phyloP scores from a whole-genome alignment of 2,113 vertebrate species.

The Psophia crepitans region DNA sequence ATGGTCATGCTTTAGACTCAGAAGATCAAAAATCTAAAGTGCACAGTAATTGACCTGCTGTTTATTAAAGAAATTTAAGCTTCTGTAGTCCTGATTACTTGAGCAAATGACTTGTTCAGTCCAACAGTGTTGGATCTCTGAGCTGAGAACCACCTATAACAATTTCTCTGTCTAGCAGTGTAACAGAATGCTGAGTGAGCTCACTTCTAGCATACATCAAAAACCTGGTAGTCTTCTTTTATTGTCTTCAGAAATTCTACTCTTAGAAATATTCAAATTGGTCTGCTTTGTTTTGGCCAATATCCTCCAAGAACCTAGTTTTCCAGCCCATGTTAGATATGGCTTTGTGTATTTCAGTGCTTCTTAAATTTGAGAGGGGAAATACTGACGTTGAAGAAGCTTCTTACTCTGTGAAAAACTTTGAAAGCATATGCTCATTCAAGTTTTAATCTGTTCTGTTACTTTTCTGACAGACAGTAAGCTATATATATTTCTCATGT shows the following conservation, averaged over 20 bases:
- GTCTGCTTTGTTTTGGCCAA: not conserved
- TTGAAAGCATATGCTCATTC: not conserved
- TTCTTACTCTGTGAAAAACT: not conserved
- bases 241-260: not conserved
- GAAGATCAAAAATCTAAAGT: not conserved
- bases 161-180: not conserved
- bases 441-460: not conserved
- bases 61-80: not conserved
- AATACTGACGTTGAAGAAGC: not conserved
- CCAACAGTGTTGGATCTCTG: not conserved
- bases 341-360: not conserved
- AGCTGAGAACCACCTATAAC: not conserved
- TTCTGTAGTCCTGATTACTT: not conserved
- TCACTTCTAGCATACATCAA: not conserved
- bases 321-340: not conserved
- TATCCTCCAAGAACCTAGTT: not conserved
- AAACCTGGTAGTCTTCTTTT: not conserved
- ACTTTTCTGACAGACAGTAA: not conserved
- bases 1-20: not conserved
- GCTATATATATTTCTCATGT: not conserved
- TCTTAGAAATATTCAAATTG: not conserved
- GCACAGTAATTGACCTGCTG: not conserved
- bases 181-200: not conserved
- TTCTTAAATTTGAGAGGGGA: not conserved
- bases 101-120: not conserved